Conservation (phyloP, 2,113 vertebrate species). For the Gobiocypris rarus region DNA sequence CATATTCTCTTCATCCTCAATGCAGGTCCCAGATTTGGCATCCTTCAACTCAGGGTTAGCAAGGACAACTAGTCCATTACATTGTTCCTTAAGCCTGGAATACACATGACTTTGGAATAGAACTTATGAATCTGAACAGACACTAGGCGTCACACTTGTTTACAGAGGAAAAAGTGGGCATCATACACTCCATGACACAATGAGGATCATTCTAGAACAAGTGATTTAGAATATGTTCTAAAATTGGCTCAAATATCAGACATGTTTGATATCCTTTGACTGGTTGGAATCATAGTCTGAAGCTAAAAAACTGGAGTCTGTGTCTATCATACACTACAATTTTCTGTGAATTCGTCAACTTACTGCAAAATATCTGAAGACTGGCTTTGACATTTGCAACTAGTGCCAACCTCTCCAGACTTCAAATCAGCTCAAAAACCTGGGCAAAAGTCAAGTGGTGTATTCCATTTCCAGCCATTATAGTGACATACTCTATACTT, state of each 20-base stretch:
- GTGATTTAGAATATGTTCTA: not conserved
- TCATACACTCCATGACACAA: not conserved
- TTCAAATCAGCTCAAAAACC: no score
- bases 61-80: not conserved
- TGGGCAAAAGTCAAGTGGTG: not conserved
- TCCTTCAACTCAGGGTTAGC: constrained; percentile 69
- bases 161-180: not conserved
- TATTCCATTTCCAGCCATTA: not conserved
- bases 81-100: not conserved
- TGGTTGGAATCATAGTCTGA: not conserved
- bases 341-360: no score
- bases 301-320: no score
- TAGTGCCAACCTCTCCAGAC: no score
- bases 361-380: no score
- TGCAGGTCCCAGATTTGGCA: constrained; percentile 64
- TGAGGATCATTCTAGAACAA: not conserved
- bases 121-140: not conserved
- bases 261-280: not conserved
- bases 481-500: not conserved
- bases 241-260: not conserved
- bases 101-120: not conserved
- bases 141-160: not conserved
- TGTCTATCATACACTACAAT: no score
- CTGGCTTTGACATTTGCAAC: no score
- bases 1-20: constrained; percentile 64